These are phyloP conservation scores for Australoheros scitulus DNA, from an alignment of 2,113 vertebrate species.

Conservation along the genomic window DNA sequence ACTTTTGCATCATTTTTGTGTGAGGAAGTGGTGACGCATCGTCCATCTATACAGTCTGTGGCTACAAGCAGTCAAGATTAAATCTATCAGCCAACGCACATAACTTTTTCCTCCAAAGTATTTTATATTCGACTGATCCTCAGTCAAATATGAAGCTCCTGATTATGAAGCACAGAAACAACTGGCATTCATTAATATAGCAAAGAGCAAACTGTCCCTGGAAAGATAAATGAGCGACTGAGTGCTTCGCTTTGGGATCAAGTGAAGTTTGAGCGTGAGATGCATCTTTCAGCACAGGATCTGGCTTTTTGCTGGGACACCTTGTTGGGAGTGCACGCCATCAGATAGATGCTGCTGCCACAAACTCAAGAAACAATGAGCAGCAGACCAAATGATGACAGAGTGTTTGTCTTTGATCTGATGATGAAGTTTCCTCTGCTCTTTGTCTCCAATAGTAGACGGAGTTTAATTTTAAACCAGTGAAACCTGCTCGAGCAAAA, in stretches of 20 bases:
- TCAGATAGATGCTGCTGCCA: slow-evolving; percentile 44
- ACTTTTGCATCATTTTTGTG: neutral
- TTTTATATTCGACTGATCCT: slow-evolving; percentile 66
- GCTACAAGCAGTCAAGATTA: neutral
- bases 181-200: slow-evolving; percentile 79
- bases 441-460: slow-evolving; percentile 30
- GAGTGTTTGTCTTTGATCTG: slow-evolving; percentile 61
- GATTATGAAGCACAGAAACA: slow-evolving; percentile 73
- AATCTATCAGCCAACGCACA: slow-evolving; percentile 46
- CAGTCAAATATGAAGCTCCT: slow-evolving; percentile 72
- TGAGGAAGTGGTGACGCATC: neutral
- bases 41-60: neutral
- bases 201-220: slow-evolving; percentile 54
- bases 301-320: slow-evolving; percentile 78
- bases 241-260: slow-evolving; percentile 32
- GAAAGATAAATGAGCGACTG: slow-evolving; percentile 61
- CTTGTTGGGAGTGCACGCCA: slow-evolving; percentile 75
- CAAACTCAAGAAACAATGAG: slow-evolving; percentile 56
- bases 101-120: slow-evolving; percentile 28
- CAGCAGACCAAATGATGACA: slow-evolving; percentile 61
- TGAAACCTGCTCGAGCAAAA: slow-evolving; percentile 16
- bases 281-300: slow-evolving; percentile 80
- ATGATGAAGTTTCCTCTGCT: slow-evolving; percentile 13
- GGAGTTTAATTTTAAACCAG: slow-evolving; percentile 33
- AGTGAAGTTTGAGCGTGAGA: slow-evolving; percentile 59